Evolutionary conservation across 2,888 invertebrate species (phyloP), one percentile per base, ranked within the genome.

Genomic region (Patella caerulea): DNA sequence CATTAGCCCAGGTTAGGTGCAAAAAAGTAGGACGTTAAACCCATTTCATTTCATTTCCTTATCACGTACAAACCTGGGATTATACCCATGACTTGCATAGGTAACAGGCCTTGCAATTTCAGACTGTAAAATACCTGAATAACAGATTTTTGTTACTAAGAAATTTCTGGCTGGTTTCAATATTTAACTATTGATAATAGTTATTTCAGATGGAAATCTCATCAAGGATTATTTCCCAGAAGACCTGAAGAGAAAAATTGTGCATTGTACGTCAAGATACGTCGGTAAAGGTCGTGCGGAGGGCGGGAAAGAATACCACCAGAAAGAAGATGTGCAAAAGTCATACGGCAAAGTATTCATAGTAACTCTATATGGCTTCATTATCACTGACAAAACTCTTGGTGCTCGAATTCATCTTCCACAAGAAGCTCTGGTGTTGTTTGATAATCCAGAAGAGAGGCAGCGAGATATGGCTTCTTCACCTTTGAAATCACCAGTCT

Each of bases 261-360:
- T 91, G 3, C 91, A 91, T 79, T 90, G 89, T 71, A 91, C 91
- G 34, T 83, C 91, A 3, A 89, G 86, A 69, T 90, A 86, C 80
- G 85, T 87, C 76, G 87, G 86, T 17, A 78, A 82, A 65, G 85
- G 86, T 7, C 85, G 85, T 70, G 79, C 78, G 1, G 79, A 81
- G 12, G 85, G 84, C 11, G 81, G 83, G 29, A 71, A 80, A 17
- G 73, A 84, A 14, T 91, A 90, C 80, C 84, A 85, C 56, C 73
- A 81, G 15, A 77, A 78, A 29, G 76, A 81, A 3, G 76, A 75
- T 71, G 89, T 90, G 7, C 78, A 85, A 71, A 75, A 82, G 14
- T 79, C 88, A 17, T 82, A 85, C 72, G 90, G 90, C 14, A 83
- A 83, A 76, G 82, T 79, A n/a, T 87, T 84, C 76, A 65, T 76